Percentiles rank a stretch among this genome's conserved stretches.
Conservation (phyloP, 2,797 vertebrate species). For the Meriones psammophilus region DNA sequence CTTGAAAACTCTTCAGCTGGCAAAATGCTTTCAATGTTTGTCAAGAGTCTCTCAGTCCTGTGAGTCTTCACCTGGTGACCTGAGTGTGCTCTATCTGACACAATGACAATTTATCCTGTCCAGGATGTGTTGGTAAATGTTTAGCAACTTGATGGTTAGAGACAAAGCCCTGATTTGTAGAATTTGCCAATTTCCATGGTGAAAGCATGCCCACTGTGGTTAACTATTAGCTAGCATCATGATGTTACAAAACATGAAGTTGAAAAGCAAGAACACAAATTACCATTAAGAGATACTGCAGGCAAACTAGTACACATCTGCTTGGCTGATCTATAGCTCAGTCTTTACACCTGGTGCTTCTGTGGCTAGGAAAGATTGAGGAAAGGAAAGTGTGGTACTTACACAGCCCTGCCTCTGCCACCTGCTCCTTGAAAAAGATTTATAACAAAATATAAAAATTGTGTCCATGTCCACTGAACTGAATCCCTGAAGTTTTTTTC, state of each 20-base stretch:
- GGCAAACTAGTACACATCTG: not conserved
- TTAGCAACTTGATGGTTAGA: not conserved
- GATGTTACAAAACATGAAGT: not conserved
- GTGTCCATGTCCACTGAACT: not conserved
- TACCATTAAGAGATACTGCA: not conserved
- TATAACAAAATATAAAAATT: not conserved
- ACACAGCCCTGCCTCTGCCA: not conserved
- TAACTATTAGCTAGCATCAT: slow-evolving; percentile 7
- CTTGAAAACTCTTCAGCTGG: not conserved
- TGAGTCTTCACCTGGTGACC: not conserved
- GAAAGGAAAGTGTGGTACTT: not conserved
- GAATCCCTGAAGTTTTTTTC: not conserved
- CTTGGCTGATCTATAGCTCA: not conserved
- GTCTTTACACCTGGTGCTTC: not conserved
- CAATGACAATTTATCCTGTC: not conserved
- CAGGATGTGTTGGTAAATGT: slow-evolving; percentile 45
- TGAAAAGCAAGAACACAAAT: slow-evolving; percentile 41
- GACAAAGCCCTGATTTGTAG: not conserved
- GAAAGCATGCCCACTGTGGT: slow-evolving; percentile 23
- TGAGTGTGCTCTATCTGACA: slow-evolving; percentile 19
- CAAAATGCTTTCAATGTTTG: slow-evolving; percentile 19
- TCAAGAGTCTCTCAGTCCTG: not conserved
- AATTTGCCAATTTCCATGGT: slow-evolving; percentile 44
- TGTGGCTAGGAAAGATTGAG: not conserved
- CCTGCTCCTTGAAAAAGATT: not conserved